Conservation (phyloP, 2,888 invertebrate species). For the Antheraea yamamai region DNA sequence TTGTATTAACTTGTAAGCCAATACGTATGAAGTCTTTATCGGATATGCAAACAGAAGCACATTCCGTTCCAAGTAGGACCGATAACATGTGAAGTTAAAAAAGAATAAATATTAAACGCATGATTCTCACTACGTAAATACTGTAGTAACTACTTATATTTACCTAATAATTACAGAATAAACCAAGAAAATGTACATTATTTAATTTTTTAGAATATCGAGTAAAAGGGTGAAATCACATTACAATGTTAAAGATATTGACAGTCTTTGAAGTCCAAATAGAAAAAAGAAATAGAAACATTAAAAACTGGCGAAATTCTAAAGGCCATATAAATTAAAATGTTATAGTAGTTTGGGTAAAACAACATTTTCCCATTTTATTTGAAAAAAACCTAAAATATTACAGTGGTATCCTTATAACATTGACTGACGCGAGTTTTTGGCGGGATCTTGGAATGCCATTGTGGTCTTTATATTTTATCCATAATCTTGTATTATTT, state of each 20-base stretch:
- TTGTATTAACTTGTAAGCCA: conserved; percentile 1
- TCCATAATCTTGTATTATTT: too few relatives aligned
- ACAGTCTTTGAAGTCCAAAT: background rate
- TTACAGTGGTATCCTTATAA: too few relatives aligned
- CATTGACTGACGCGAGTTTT: too few relatives aligned
- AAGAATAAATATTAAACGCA: background rate
- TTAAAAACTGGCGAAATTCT: background rate
- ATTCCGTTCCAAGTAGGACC: background rate
- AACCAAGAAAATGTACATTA: background rate
- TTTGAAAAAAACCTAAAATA: too few relatives aligned
- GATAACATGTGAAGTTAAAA: background rate
- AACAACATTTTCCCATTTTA: too few relatives aligned
- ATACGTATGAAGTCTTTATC: conserved; percentile 4
- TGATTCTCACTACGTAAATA: background rate
- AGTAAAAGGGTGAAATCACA: background rate
- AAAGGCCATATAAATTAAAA: too few relatives aligned
- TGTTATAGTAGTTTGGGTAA: too few relatives aligned
- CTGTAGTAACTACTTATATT: background rate
- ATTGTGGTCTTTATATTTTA: too few relatives aligned
- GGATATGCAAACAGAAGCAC: conserved; percentile 15
- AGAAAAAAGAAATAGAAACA: background rate
- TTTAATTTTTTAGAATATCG: background rate
- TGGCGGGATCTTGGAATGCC: too few relatives aligned
- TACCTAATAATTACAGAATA: background rate
- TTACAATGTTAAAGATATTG: background rate